Evolutionary conservation across 2,113 vertebrate genomes (phyloP).

Genomic region (Anser brachyrhynchus): DNA sequence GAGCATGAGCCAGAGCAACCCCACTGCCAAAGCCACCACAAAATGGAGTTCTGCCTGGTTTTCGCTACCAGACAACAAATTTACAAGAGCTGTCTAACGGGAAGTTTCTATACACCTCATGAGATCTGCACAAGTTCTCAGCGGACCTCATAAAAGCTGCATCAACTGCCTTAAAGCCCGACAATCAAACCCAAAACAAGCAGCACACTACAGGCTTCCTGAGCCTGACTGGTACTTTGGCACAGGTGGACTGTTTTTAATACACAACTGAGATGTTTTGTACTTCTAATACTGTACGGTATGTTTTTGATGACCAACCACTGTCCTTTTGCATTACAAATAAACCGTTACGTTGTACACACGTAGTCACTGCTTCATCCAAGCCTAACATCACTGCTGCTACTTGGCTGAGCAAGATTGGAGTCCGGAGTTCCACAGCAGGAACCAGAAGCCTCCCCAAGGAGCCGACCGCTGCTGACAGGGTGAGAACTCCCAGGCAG

Average conservation of each 20-base stretch:
- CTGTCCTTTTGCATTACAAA: neutral
- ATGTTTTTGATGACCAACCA: neutral
- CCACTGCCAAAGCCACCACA: rapidly evolving
- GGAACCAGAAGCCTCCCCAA: neutral
- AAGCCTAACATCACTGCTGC: rapidly evolving
- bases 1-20: rapidly evolving
- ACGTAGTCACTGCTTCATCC: rapidly evolving
- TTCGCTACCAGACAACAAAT: neutral
- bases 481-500: neutral
- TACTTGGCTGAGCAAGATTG: neutral
- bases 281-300: neutral
- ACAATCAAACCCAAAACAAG: rapidly evolving
- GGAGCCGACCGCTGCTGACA: too few relatives aligned
- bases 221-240: rapidly evolving
- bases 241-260: neutral
- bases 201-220: neutral
- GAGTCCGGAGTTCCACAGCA: neutral
- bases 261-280: neutral
- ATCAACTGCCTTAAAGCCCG: rapidly evolving
- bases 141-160: rapidly evolving
- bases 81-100: rapidly evolving
- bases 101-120: rapidly evolving
- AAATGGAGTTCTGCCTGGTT: rapidly evolving
- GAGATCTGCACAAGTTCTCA: rapidly evolving
- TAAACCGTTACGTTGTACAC: neutral